Conservation (phyloP, 2,888 invertebrate species). For the Dryadula phaetusa region DNA sequence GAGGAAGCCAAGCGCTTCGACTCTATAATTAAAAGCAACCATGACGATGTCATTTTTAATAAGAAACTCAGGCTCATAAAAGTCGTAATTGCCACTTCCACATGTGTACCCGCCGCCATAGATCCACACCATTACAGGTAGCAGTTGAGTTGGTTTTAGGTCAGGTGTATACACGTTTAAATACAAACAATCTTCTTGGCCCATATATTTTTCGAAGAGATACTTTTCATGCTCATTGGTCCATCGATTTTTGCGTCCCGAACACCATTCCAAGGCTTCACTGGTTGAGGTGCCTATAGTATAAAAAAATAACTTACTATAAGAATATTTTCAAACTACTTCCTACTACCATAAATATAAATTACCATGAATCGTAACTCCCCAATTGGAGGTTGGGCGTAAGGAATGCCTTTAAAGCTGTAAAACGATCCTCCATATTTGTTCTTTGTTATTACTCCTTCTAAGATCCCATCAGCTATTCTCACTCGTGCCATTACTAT, state of each 20-base stretch:
- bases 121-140: slow-evolving; percentile 72
- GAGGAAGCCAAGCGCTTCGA: slow-evolving; percentile 70
- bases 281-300: slow-evolving; percentile 65
- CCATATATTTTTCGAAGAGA: slow-evolving; percentile 33
- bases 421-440: slow-evolving; percentile 56
- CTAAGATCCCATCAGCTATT: slow-evolving; percentile 58
- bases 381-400: slow-evolving; percentile 65
- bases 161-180: slow-evolving; percentile 72
- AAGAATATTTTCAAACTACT: neutral
- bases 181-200: slow-evolving; percentile 71
- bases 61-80: slow-evolving; percentile 70
- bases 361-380: slow-evolving; percentile 65
- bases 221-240: slow-evolving; percentile 51
- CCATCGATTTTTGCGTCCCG: slow-evolving; percentile 64
- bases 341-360: neutral
- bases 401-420: slow-evolving; percentile 71
- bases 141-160: slow-evolving; percentile 50
- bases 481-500: slow-evolving; percentile 34
- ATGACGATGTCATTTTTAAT: slow-evolving; percentile 65
- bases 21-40: slow-evolving; percentile 73
- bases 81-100: slow-evolving; percentile 64
- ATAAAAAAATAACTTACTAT: neutral
- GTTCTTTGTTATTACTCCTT: slow-evolving; percentile 58
- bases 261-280: slow-evolving; percentile 65
- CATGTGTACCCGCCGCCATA: slow-evolving; percentile 65